These are phyloP conservation scores for Prolemur simus DNA, from an alignment of 2,113 vertebrate genomes.

Conservation along the genomic window DNA sequence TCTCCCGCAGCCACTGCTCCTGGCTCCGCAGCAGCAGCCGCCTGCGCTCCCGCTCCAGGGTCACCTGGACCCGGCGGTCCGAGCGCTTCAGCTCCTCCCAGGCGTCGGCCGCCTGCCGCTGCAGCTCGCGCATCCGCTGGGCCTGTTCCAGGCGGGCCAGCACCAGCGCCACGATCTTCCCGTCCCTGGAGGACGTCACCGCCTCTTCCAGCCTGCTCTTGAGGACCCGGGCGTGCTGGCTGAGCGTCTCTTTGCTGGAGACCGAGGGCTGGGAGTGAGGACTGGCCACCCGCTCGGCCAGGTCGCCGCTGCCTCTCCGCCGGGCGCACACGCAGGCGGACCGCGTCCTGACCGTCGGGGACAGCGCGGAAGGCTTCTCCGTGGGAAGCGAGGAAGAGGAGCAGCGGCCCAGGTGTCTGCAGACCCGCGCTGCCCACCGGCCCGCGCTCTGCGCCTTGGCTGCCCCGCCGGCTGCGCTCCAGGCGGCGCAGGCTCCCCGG, in stretches of 20 bases:
- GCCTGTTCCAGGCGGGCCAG: constrained; percentile 86
- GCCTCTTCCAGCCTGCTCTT: constrained; percentile 76
- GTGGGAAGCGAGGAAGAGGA: not conserved
- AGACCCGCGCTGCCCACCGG: constrained; percentile 41
- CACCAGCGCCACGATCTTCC: constrained; percentile 89
- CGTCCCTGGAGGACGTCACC: constrained; percentile 83
- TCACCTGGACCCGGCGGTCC: constrained; percentile 72
- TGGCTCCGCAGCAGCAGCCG: constrained; percentile 72
- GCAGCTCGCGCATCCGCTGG: constrained; percentile 75
- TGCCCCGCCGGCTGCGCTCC: not conserved
- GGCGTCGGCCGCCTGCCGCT: constrained; percentile 78
- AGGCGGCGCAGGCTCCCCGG: not conserved
- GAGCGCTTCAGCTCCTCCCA: constrained; percentile 81
- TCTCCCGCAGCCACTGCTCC: constrained; percentile 52
- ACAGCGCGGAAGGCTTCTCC: not conserved
- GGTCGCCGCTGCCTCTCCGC: not conserved
- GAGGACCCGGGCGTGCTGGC: constrained; percentile 69
- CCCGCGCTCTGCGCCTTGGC: constrained; percentile 22
- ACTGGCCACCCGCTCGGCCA: not conserved
- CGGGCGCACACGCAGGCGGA: not conserved
- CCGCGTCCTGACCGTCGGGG: not conserved
- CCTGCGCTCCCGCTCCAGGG: constrained; percentile 78
- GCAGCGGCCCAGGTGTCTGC: not conserved
- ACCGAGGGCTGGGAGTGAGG: constrained; percentile 65
- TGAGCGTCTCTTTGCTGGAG: constrained; percentile 72